Conservation (phyloP, 2,888 invertebrate species). For the Dryomyza anilis region DNA sequence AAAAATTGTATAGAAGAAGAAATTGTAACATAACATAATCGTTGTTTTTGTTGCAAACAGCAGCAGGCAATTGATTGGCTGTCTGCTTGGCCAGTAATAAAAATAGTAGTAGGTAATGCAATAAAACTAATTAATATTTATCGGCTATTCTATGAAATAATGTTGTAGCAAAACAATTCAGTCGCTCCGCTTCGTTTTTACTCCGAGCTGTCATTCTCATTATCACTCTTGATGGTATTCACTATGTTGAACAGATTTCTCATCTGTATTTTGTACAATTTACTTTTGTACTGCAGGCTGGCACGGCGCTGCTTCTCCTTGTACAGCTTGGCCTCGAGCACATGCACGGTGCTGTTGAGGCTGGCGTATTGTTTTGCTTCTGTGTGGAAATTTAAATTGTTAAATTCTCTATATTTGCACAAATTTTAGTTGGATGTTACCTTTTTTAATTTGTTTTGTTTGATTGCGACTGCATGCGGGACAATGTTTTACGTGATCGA, state of each 20-base stretch:
- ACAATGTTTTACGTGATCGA: conserved; percentile 32
- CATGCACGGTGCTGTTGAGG: conserved; percentile 36
- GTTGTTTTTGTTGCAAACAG: not conserved
- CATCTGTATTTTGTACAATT: conserved; percentile 46
- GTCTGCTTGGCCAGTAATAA: too few relatives aligned
- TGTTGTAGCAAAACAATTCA: not conserved
- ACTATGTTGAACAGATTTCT: conserved; percentile 44
- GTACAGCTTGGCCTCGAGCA: conserved; percentile 38
- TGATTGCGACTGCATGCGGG: conserved; percentile 36
- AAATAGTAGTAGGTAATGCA: too few relatives aligned
- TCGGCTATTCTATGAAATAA: not conserved
- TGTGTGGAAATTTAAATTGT: conserved; percentile 19
- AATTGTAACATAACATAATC: conserved; percentile 11
- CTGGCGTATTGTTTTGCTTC: conserved; percentile 29
- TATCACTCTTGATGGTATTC: conserved; percentile 41
- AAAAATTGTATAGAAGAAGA: too few relatives aligned
- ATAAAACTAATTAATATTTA: not conserved
- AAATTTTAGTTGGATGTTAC: too few relatives aligned
- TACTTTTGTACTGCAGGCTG: conserved; percentile 40
- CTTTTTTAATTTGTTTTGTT: conserved; percentile 32
- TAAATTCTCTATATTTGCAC: too few relatives aligned
- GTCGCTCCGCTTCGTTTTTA: too few relatives aligned
- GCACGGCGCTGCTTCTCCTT: conserved; percentile 40
- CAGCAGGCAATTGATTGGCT: too few relatives aligned
- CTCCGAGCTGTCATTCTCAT: conserved; percentile 33